Evolutionary conservation across 1,140 invertebrate species (phyloP), one percentile per base, ranked within the genome.

Genomic region (Drosophila santomea): DNA sequence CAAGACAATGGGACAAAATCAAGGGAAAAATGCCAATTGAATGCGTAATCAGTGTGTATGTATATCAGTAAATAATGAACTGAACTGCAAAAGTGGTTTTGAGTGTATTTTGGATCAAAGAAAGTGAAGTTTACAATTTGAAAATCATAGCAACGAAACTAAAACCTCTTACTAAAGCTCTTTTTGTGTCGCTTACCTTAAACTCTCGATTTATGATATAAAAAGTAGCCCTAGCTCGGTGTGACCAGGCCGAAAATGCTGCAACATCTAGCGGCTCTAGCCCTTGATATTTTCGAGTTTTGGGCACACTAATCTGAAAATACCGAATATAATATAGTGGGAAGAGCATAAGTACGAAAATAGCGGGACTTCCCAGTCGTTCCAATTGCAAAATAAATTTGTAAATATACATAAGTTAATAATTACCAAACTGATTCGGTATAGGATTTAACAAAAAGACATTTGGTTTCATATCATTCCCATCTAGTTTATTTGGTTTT

Each of bases 11-110:
- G 14, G 11, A 2, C 8, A 64, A 54, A 38, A 44, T 12, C 38
- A 28, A 11, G 6, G 15, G 38, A n/a, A 20, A 28, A 35, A 4
- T 14, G n/a, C 4, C 32, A 48, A 59, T 25, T 47, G 14, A 20
- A 52, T 66, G 60, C 38, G 47, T 68, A 68, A 68, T 52, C 64
- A n/a, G 6, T 66, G 47, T 54, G 47, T 54, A 44, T 66, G 61
- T 68, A 68, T 36, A 68, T 45, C 45, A 68, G 20, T 52, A 66
- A 66, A 52, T 52, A 45, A 54, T 44, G 15, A 66, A 43, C 38
- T 45, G 3, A 20, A 20, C 36, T 63, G 38, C 25, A 32, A 52
- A 36, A 20, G 57, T 32, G 63, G 28, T 47, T 14, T 12, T 41
- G 14, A 15, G 36, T 67, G 62, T 43, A 25, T 61, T 17, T 66